Conservation (phyloP, 2,113 vertebrate species). For the Anseranas semipalmata region DNA sequence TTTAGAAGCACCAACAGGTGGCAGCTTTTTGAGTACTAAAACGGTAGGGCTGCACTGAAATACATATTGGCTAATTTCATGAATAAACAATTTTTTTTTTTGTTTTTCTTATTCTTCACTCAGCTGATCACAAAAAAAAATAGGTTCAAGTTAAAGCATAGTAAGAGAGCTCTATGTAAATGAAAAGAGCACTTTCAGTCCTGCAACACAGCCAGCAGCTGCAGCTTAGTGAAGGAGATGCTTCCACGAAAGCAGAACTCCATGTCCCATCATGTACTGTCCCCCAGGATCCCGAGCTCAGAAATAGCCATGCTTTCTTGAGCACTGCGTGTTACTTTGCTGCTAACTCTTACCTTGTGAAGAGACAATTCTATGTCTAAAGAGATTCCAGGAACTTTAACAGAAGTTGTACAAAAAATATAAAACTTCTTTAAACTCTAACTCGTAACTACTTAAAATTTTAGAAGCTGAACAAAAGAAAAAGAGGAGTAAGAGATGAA, state of each 20-base stretch:
- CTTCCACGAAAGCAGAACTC: not conserved
- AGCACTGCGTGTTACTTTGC: not conserved
- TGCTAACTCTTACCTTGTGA: not conserved
- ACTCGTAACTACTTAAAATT: not conserved
- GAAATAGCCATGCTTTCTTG: not conserved
- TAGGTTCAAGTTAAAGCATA: not conserved
- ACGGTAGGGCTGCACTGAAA: not conserved
- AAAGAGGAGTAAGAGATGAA: not conserved
- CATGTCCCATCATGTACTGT: not conserved
- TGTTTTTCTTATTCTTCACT: not conserved
- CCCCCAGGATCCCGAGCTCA: not conserved
- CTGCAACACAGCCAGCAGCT: not conserved
- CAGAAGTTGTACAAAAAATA: not conserved
- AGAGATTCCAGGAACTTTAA: not conserved
- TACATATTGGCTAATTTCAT: not conserved
- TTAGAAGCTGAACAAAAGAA: not conserved
- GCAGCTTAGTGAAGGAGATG: not conserved
- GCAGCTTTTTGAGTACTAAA: not conserved
- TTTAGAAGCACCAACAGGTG: not conserved
- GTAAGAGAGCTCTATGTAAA: not conserved
- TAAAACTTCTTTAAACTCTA: not conserved
- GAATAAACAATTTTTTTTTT: not conserved
- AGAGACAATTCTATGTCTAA: not conserved
- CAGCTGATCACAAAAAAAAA: not conserved
- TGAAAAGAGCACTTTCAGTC: not conserved